These are phyloP conservation scores for Netelia melanura DNA, from an alignment of 2,888 invertebrate species.

Conservation along the genomic window DNA sequence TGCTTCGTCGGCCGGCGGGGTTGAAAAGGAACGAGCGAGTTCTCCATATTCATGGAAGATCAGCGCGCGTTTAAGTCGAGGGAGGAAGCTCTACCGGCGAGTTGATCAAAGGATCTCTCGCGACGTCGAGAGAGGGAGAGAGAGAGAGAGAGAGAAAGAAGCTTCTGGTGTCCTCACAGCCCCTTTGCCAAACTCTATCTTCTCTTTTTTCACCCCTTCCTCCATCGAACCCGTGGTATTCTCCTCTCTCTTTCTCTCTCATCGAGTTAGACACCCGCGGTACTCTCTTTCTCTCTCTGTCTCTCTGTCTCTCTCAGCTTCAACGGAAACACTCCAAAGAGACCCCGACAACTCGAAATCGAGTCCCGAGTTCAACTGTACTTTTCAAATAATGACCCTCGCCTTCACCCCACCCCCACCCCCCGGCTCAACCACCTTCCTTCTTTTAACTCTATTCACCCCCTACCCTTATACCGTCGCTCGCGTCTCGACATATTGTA, in stretches of 20 bases:
- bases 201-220: conserved; percentile 28
- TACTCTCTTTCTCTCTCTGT: conserved; percentile 25
- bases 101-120: conserved; percentile 81
- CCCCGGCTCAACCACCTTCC: background rate
- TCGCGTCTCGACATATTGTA: conserved; percentile 78
- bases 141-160: conserved; percentile 18
- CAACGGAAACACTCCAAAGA: conserved; percentile 62
- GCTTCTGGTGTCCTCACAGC: conserved; percentile 62
- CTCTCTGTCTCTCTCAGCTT: conserved; percentile 42
- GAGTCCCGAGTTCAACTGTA: conserved; percentile 76
- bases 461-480: conserved; percentile 31
- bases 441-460: background rate
- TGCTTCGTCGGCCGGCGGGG: conserved; percentile 62
- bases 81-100: conserved; percentile 75
- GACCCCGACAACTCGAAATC: conserved; percentile 61
- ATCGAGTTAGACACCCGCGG: conserved; percentile 47
- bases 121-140: conserved; percentile 31
- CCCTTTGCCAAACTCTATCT: conserved; percentile 63
- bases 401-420: conserved; percentile 51
- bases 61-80: conserved; percentile 81
- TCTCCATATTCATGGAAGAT: conserved; percentile 82
- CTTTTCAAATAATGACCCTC: conserved; percentile 79
- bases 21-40: conserved; percentile 62
- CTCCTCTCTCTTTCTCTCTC: background rate
- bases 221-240: conserved; percentile 10